Conservation (phyloP, 1,140 invertebrate genomes). For the Zeugodacus cucurbitae region DNA sequence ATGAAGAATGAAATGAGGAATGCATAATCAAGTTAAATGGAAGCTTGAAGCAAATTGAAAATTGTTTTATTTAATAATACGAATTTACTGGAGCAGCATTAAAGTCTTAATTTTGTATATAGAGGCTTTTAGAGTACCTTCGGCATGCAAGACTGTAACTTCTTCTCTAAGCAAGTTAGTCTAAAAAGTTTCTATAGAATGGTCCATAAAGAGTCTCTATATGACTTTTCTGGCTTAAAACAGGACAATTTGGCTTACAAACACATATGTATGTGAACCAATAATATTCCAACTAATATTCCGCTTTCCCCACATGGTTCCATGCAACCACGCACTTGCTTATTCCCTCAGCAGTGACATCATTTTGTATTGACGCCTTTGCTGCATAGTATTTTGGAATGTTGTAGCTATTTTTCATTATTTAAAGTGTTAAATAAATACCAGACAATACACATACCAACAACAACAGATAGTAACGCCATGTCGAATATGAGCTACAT, state of each 20-base stretch:
- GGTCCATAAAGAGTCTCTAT: too few species aligned
- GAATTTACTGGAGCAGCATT: not conserved
- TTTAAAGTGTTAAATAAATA: not conserved
- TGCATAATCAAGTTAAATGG: not conserved
- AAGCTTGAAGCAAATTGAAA: not conserved
- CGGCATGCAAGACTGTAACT: too few species aligned
- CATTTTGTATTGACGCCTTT: not conserved
- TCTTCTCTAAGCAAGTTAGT: too few species aligned
- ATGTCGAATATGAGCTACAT: not conserved
- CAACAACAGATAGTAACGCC: too few species aligned
- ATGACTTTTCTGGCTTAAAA: too few species aligned
- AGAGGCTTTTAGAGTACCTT: not conserved
- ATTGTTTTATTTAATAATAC: not conserved
- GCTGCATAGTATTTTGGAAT: not conserved
- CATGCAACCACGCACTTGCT: not conserved
- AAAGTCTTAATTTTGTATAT: not conserved
- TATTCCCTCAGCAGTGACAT: not conserved
- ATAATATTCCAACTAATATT: not conserved
- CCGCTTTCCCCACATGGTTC: too few species aligned
- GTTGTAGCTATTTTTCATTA: not conserved
- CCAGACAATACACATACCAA: not conserved
- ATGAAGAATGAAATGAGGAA: not conserved
- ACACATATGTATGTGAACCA: not conserved
- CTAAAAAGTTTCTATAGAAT: too few species aligned
- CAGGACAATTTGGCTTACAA: too few species aligned